Evolutionary conservation across 2,797 vertebrate species (phyloP), one percentile per base, ranked within the genome.

Genomic region (Spatula versicolor): DNA sequence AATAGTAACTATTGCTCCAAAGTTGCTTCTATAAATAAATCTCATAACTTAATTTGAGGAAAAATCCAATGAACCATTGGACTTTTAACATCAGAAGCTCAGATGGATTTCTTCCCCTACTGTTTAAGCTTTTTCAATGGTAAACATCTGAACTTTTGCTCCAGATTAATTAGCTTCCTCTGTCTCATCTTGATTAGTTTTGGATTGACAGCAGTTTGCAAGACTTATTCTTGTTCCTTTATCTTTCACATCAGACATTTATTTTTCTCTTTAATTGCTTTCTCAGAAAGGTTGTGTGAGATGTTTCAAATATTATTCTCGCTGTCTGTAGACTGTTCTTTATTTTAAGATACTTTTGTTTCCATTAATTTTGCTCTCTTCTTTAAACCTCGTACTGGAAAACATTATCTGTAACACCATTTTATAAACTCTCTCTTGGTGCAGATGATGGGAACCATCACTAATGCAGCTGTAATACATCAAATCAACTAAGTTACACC

Each of bases 121-220:
- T 76, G 11, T 39, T 93, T 30, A 82, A 80, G 39, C 37, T 60
- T 75, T 90, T 91, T 80, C 54, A 90, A 46, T 35, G 83, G 35
- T 62, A 95, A 87, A 67, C n/a, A 80, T 52, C 67, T 90, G 76
- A 85, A 85, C 4, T 80, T 91, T 48, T 31, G 46, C 43, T 69
- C 50, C 23, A 71, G 41, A 85, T 71, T 80, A 92, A 81, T 92
- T 91, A 91, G 35, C 15, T 87, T 83, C 31, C 56, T 85, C 78
- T 83, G 22, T 62, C 74, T 30, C 39, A 59, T 59, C 43, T 77
- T 66, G 37, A 80, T 63, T 64, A 10, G 2, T 30, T 93, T 90
- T 78, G n/a, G 48, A 58, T 55, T 78, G 62, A 78, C 21, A 78
- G 14, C 20, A 68, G 64, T 76, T 75, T 72, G 31, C 37, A 86